phyloP scores from a whole-genome alignment of 2,797 vertebrate species.

The Acropternis orthonyx region DNA sequence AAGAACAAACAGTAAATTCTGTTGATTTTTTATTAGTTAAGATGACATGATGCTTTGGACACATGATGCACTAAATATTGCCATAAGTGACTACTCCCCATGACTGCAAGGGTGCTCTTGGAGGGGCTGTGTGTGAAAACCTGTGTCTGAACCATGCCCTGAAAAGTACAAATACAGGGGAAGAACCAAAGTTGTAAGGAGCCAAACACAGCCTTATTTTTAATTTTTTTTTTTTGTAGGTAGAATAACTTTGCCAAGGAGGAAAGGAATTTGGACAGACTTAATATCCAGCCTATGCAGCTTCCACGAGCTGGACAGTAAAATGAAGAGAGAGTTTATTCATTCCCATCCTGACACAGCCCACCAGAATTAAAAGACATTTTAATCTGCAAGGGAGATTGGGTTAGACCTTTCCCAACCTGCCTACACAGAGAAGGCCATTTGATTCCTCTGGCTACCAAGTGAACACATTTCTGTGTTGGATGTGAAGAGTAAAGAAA shows the following conservation, averaged over 20 bases:
- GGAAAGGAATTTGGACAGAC: conserved; percentile 36
- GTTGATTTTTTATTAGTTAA: conserved; percentile 67
- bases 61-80: neutral
- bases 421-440: neutral
- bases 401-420: neutral
- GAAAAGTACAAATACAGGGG: conserved; percentile 29
- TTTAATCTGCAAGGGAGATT: conserved; percentile 16
- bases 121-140: neutral
- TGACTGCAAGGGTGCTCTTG: neutral
- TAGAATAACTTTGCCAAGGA: conserved; percentile 41
- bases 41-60: neutral
- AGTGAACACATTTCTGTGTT: neutral
- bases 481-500: neutral
- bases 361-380: conserved; percentile 7
- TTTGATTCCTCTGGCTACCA: neutral
- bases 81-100: neutral
- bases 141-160: conserved; percentile 29
- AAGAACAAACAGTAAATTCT: conserved; percentile 68
- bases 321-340: conserved; percentile 45
- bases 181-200: neutral
- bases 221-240: conserved; percentile 63
- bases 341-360: neutral
- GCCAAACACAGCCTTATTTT: conserved; percentile 42
- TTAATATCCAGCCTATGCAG: neutral
- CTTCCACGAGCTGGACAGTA: neutral